Base-by-base conservation (phyloP, 2,888 invertebrate species). In the Drosophila anceps region DNA sequence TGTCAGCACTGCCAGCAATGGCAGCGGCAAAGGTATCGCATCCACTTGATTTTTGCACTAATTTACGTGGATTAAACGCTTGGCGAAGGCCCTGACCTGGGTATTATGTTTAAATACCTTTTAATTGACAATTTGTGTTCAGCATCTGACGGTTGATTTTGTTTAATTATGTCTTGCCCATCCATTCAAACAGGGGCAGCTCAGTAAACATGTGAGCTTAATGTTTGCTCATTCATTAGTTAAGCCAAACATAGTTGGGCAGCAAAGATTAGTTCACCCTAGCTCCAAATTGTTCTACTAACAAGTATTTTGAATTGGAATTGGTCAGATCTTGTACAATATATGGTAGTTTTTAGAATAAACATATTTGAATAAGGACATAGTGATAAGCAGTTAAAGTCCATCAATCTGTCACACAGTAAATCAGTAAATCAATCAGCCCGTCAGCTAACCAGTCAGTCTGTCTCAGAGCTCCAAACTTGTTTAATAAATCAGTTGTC, bases 61-160 rank as follows among this genome's bases (percentile, higher is more conserved):
- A 88, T 90, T 90, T 88, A 88, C 82, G 91, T 84, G 90, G 90
- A 82, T 88, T 88, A 88, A 89, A 73, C 75, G 81, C 84, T 82
- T 51, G 50, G 61, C 69, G 59, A 13, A 51, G 61, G 57, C 61
- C 43, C 29, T 73, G 76, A 74, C 78, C 76, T 78, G 84, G 88
- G 84, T 90, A 91, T 92, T 92, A 90, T 79, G 88, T 81, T 90
- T 91, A 92, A 92, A 92, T 92, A 90, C 92, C 91, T 88, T 91
- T 91, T 92, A 92, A 92, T 92, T 92, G 92, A 92, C 92, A 91
- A 84, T 90, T 90, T 85, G 84, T 85, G 84, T 88, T 82, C 65
- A 64, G 65, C 70, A 73, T 80, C 90, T 76, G 86, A 85, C 77
- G 83, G 61, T 55, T 71, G 79, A 90, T 77, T 80, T 77, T 76